Conservation (phyloP, 30 jellyfish, hydroid and myxozoan genomes). For the Hydra vulgaris region DNA sequence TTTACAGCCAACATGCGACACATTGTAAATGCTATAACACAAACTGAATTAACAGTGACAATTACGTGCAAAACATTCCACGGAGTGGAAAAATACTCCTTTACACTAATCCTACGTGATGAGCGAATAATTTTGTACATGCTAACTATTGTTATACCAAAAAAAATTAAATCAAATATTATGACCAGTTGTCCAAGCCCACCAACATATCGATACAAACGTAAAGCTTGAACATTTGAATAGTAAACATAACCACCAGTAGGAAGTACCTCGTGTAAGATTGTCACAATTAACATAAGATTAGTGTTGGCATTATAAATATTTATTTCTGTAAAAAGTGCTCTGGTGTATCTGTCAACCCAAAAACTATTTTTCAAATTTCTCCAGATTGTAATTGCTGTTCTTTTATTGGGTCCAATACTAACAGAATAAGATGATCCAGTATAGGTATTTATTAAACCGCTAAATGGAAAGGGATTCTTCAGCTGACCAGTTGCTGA, state of each 20-base stretch:
- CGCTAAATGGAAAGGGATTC: conserved; percentile 72
- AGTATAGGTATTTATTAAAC: conserved; percentile 64
- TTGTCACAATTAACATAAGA: conserved; percentile 67
- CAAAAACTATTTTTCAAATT: conserved; percentile 70
- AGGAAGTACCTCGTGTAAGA: conserved; percentile 67
- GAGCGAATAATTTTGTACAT: conserved; percentile 53
- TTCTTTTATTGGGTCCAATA: conserved; percentile 71
- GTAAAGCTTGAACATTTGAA: conserved; percentile 66
- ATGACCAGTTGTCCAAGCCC: conserved; percentile 74
- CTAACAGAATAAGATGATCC: conserved; percentile 82
- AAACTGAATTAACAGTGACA: conserved; percentile 68
- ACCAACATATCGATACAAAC: conserved; percentile 72
- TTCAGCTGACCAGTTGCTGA: conserved; percentile 34
- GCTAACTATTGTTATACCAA: conserved; percentile 55
- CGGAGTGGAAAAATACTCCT: conserved; percentile 41
- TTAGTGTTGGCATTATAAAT: conserved; percentile 87
- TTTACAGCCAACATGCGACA: conserved; percentile 81
- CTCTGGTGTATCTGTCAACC: conserved; percentile 91
- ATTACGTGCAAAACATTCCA: conserved; percentile 72
- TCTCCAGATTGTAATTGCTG: conserved; percentile 43
- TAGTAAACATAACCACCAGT: conserved; percentile 84
- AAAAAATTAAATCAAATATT: conserved; percentile 48
- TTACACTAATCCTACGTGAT: conserved; percentile 50
- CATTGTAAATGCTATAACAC: conserved; percentile 60
- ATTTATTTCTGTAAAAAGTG: conserved; percentile 58